These are phyloP conservation scores for Phylloscopus trochiloides DNA, from an alignment of 2,113 vertebrate genomes.

Conservation along the genomic window DNA sequence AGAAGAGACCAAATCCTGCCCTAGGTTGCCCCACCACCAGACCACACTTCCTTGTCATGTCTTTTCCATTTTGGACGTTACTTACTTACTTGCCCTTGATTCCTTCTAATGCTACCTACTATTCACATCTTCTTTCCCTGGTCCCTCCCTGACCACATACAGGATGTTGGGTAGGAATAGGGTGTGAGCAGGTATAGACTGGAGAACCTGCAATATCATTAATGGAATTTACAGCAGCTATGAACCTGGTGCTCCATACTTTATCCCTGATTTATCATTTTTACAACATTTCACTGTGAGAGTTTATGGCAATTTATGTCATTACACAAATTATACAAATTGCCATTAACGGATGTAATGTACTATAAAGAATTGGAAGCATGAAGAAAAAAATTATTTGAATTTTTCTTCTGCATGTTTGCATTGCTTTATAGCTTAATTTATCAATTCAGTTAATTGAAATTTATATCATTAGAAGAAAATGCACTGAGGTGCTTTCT, in stretches of 20 bases:
- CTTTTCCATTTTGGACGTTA: neutral
- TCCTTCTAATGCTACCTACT: neutral
- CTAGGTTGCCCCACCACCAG: rapidly evolving
- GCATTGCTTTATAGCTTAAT: conserved; percentile 69
- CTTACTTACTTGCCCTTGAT: neutral
- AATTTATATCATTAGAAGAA: conserved; percentile 66
- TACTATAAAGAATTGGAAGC: conserved; percentile 76
- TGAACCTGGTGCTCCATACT: neutral
- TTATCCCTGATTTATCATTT: conserved; percentile 71
- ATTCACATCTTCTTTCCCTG: neutral
- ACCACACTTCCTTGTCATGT: neutral
- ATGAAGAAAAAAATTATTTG: conserved; percentile 73
- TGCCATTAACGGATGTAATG: conserved; percentile 78
- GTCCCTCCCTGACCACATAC: rapidly evolving
- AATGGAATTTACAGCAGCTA: conserved; percentile 10
- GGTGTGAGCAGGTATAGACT: neutral
- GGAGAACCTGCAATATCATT: neutral
- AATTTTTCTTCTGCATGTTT: conserved; percentile 75
- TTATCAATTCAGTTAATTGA: conserved; percentile 71
- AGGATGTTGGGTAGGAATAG: neutral
- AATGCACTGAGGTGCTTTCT: conserved; percentile 32
- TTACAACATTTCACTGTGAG: conserved; percentile 67
- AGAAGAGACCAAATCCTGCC: rapidly evolving
- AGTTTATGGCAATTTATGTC: conserved; percentile 76
- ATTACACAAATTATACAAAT: conserved; percentile 82